Evolutionary conservation across 2,113 vertebrate genomes (phyloP).

Genomic region (Aegotheles bennettii): DNA sequence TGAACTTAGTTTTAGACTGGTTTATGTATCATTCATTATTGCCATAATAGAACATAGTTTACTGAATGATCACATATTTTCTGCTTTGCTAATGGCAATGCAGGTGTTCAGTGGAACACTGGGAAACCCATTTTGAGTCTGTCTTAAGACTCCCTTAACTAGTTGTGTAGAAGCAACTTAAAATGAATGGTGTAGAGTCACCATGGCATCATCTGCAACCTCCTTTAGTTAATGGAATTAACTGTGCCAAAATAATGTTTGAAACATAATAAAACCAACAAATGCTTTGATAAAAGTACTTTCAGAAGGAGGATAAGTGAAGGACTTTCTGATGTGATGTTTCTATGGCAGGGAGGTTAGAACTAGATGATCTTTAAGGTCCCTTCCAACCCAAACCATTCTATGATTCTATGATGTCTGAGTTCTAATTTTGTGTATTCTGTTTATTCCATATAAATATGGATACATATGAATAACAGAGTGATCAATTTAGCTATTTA

Average conservation of each 20-base stretch:
- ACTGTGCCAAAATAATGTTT: not conserved
- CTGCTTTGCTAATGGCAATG: not conserved
- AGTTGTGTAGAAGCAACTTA: not conserved
- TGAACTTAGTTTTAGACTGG: not conserved
- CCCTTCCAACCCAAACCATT: too few relatives aligned
- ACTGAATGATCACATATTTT: not conserved
- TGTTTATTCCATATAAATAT: not conserved
- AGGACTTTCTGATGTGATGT: not conserved
- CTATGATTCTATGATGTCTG: too few relatives aligned
- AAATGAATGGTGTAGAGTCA: not conserved
- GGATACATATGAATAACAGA: not conserved
- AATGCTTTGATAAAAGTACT: not conserved
- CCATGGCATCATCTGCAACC: not conserved
- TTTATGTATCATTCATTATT: not conserved
- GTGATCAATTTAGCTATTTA: not conserved
- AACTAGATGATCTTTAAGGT: too few relatives aligned
- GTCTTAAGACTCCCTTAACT: not conserved
- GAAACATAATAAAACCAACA: not conserved
- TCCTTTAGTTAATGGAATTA: not conserved
- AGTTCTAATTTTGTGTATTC: not conserved
- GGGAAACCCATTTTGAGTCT: not conserved
- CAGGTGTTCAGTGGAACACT: not conserved
- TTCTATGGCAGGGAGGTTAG: too few relatives aligned
- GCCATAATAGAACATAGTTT: not conserved
- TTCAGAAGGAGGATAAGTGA: not conserved